phyloP scores from a whole-genome alignment of 1,140 invertebrate genomes.

The Trichomalopsis sarcophagae region DNA sequence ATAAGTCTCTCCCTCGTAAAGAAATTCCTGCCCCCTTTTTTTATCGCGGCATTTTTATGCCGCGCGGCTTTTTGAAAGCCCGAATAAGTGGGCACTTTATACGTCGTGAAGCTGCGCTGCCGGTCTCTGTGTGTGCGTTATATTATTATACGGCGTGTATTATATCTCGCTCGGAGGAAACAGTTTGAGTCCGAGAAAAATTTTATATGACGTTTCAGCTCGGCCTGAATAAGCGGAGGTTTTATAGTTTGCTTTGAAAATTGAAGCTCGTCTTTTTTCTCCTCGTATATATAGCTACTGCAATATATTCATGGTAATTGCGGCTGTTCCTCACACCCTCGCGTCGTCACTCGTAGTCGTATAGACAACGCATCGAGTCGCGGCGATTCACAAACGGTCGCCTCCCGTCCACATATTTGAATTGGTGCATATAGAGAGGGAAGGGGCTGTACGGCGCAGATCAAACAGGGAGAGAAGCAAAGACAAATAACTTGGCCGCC shows the following conservation, averaged over 20 bases:
- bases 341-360: too few relatives aligned
- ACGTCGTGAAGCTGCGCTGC: background rate
- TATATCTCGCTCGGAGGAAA: background rate
- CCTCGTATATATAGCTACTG: background rate
- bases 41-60: background rate
- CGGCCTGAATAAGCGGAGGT: background rate
- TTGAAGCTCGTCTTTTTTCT: background rate
- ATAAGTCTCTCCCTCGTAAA: background rate
- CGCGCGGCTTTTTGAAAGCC: background rate
- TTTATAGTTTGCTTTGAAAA: background rate
- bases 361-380: background rate
- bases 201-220: background rate
- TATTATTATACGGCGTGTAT: background rate
- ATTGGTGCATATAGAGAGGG: background rate
- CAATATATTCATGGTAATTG: background rate
- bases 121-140: too few relatives aligned
- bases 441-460: background rate
- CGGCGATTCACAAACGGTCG: background rate
- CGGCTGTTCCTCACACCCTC: too few relatives aligned
- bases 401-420: background rate
- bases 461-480: background rate
- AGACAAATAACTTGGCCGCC: constrained; percentile 1
- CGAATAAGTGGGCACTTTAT: background rate
- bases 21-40: background rate
- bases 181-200: background rate